Evolutionary conservation across 2,113 vertebrate genomes (phyloP).

Genomic region (Ornithorhynchus anatinus): DNA sequence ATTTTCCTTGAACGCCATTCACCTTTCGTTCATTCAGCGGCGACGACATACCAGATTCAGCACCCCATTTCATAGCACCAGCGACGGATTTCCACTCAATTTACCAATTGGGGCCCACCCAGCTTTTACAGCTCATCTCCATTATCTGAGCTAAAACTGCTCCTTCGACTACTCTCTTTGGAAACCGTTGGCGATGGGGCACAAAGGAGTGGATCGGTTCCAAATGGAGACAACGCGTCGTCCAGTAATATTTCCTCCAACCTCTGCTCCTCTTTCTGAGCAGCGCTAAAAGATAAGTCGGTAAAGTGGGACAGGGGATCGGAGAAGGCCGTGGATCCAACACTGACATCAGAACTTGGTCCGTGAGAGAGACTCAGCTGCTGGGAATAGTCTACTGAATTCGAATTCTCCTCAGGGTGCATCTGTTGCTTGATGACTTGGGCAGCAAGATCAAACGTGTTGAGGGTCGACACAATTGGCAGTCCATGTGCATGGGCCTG

Average conservation of each 20-base stretch:
- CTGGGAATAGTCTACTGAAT: conserved; percentile 80
- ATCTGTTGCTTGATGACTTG: conserved; percentile 82
- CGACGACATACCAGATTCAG: not conserved
- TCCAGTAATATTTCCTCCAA: conserved; percentile 87
- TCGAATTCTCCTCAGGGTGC: conserved; percentile 82
- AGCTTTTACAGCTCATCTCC: conserved; percentile 81
- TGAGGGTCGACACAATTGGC: conserved; percentile 78
- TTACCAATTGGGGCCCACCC: not conserved
- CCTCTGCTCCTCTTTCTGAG: conserved; percentile 90
- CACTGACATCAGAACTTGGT: conserved; percentile 67
- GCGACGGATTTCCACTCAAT: not conserved
- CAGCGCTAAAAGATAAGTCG: conserved; percentile 90
- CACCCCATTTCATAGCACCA: conserved; percentile 39
- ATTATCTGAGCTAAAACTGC: conserved; percentile 92
- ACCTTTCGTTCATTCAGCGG: conserved; percentile 26
- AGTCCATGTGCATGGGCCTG: conserved; percentile 92
- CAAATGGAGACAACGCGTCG: conserved; percentile 85
- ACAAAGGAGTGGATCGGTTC: conserved; percentile 88
- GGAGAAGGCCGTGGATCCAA: conserved; percentile 84
- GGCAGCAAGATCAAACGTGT: conserved; percentile 74
- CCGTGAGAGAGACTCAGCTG: conserved; percentile 65
- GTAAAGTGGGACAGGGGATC: conserved; percentile 97
- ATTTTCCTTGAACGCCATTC: not conserved
- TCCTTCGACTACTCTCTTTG: conserved; percentile 91
- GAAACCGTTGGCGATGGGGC: conserved; percentile 85